Evolutionary conservation across 2,888 invertebrate genomes (phyloP), one percentile per base, ranked within the genome.

Genomic region (Melanostoma scalare): DNA sequence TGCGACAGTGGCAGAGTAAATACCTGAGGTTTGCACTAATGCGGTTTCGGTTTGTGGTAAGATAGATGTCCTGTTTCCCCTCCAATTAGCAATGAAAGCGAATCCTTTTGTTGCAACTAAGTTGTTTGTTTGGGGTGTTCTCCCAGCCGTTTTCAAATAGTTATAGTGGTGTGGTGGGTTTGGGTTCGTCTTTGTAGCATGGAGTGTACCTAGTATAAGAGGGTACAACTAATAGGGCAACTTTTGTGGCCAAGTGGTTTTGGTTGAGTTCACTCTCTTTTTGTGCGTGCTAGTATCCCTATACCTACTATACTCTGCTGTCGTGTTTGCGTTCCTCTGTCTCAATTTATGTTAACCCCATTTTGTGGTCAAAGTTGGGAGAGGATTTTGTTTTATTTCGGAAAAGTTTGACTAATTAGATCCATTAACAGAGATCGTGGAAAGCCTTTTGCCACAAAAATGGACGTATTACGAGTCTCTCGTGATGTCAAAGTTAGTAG

Each of bases 1-100:
- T 60, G 65, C 65, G 63, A 50, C 63, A 50, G 38, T 20, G 20
- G 20, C 20, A 20, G 42, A 53, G 48, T 48, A 67, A 71, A 79
- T 84, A 84, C 84, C 84, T 84, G 84, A 79, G 84, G 79, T 84
- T 84, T 84, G 50, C 71, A 84, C 69, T 79, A 79, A 74, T 79
- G 84, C 79, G 84, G 84, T 84, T 79, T 75, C 71, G 84, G 84
- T 69, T 82, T 63, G 79, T 56, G 79, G 74, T 44, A 31, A 67
- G 67, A 60, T 60, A 67, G 74, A 84, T 79, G 79, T 84, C 84
- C 74, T 79, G 60, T 46, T 73, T 56, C 58, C 58, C 67, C 61
- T 55, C 79, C 74, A 84, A 84, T 84, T 79, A 84, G 84, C 79
- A 71, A 65, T 71, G 71, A 67, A 75, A 71, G 52, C 36, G 74